Evolutionary conservation across 2,113 vertebrate species (phyloP).

Genomic region (Chionomys nivalis): DNA sequence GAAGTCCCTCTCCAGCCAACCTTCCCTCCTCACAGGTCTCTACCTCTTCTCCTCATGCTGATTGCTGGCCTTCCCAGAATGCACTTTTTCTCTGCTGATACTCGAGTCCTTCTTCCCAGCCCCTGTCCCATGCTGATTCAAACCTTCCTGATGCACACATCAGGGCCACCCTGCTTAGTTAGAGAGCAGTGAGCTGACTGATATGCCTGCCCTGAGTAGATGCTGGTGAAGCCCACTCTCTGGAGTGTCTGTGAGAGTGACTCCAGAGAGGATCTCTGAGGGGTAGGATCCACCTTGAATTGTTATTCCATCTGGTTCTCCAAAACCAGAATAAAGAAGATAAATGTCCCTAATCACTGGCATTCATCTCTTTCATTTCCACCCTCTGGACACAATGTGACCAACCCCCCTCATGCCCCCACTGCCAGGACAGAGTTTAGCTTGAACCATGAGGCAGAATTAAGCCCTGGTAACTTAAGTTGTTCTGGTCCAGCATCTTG

Average conservation of each 20-base stretch:
- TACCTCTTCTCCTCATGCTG: fast-evolving
- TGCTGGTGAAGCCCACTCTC: background rate
- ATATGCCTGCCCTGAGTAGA: background rate
- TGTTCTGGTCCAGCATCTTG: too few relatives aligned
- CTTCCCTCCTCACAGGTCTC: fast-evolving
- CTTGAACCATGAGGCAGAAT: background rate
- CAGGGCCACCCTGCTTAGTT: fast-evolving
- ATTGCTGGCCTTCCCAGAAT: background rate
- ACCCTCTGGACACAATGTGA: background rate
- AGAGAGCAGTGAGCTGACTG: background rate
- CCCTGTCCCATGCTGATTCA: fast-evolving
- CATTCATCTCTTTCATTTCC: too few relatives aligned
- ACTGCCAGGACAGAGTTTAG: background rate
- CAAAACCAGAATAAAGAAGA: background rate
- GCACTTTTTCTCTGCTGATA: too few relatives aligned
- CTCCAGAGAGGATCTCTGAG: background rate
- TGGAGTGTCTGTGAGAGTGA: background rate
- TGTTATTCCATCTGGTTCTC: background rate
- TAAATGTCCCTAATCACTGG: background rate
- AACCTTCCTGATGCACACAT: fast-evolving
- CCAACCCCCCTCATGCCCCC: background rate
- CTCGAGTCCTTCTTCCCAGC: fast-evolving
- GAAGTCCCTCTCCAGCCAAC: fast-evolving
- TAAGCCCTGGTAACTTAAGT: background rate
- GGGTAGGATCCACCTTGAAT: background rate